phyloP scores from a whole-genome alignment of 2,888 invertebrate species.

The Calameuta filiformis region DNA sequence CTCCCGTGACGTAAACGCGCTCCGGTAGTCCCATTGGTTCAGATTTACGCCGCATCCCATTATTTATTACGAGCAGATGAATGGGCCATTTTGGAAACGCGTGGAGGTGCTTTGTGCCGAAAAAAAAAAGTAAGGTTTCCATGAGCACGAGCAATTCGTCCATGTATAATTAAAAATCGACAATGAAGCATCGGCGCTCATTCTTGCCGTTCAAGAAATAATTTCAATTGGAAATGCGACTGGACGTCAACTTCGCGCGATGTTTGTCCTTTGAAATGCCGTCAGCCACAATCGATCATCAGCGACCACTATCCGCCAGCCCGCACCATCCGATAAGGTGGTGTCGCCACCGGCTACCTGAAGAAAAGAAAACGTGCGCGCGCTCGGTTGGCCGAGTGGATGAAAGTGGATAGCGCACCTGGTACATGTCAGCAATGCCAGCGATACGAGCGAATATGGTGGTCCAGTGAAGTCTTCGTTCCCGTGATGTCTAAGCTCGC shows the following conservation, averaged over 20 bases:
- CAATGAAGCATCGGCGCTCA: slow-evolving; percentile 60
- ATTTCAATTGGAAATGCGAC: too few species aligned
- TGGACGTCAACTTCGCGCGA: too few species aligned
- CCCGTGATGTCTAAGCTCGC: slow-evolving; percentile 34
- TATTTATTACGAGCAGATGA: slow-evolving; percentile 70
- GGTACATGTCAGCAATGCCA: not conserved
- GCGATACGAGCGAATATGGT: slow-evolving; percentile 55
- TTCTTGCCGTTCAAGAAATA: slow-evolving; percentile 66
- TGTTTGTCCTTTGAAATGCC: too few species aligned
- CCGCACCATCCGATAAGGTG: slow-evolving; percentile 70
- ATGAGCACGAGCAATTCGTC: too few species aligned
- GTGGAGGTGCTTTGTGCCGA: not conserved
- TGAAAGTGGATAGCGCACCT: slow-evolving; percentile 38
- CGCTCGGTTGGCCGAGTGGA: not conserved
- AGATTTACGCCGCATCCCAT: slow-evolving; percentile 68
- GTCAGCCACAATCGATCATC: too few species aligned
- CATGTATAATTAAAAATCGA: too few species aligned
- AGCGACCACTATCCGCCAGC: too few species aligned
- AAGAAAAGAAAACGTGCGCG: slow-evolving; percentile 26
- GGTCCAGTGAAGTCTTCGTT: slow-evolving; percentile 60
- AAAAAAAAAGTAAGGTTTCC: not conserved
- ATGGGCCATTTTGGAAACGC: slow-evolving; percentile 55
- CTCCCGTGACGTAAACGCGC: slow-evolving; percentile 68
- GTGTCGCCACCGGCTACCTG: slow-evolving; percentile 69
- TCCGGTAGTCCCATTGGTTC: slow-evolving; percentile 67